These are phyloP conservation scores for Eospalax fontanierii DNA, from an alignment of 2,797 vertebrate species.

Conservation along the genomic window DNA sequence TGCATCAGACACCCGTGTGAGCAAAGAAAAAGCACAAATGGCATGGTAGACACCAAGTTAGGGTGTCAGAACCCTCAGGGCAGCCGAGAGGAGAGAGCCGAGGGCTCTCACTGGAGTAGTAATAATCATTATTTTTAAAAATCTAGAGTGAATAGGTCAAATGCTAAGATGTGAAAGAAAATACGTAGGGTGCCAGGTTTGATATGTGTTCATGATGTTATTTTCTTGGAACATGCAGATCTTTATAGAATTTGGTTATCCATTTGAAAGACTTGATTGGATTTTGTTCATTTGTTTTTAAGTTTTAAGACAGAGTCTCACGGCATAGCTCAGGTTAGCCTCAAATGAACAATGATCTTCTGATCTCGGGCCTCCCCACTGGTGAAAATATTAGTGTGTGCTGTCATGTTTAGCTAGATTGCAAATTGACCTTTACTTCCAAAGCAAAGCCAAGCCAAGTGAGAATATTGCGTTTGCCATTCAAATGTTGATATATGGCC, in stretches of 20 bases:
- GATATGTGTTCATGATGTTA: neutral
- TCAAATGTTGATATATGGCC: neutral
- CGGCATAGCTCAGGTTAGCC: neutral
- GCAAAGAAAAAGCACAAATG: neutral
- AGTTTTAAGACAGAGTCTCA: neutral
- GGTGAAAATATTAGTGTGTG: neutral
- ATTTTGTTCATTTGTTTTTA: neutral
- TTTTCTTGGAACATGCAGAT: neutral
- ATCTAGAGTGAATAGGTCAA: slow-evolving; percentile 12
- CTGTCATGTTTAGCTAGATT: neutral
- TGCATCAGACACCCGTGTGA: neutral
- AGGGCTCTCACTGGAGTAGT: neutral
- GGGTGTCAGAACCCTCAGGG: too few relatives aligned
- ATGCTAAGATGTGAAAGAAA: neutral
- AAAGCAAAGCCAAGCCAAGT: neutral
- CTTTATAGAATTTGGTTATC: neutral
- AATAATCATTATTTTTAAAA: neutral
- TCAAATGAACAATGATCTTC: neutral
- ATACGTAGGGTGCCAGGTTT: neutral
- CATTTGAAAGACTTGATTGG: neutral
- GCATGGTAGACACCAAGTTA: neutral
- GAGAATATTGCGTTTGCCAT: neutral
- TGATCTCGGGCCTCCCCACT: neutral
- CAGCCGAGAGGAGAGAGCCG: too few relatives aligned
- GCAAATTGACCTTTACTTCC: slow-evolving; percentile 18